phyloP scores from a whole-genome alignment of 2,888 invertebrate species.

The Lasius fuliginosus region DNA sequence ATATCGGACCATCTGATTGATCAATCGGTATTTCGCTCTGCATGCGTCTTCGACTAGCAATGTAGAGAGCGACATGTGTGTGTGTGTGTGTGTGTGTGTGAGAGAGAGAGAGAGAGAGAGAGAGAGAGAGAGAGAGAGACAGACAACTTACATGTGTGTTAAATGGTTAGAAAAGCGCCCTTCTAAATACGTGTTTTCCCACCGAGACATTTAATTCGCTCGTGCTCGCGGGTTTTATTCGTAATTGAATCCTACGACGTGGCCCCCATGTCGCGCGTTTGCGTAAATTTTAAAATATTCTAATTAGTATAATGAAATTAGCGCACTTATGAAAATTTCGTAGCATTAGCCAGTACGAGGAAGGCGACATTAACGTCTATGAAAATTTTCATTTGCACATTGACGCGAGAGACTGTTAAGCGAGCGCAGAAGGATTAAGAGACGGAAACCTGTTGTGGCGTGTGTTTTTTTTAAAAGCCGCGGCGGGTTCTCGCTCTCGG shows the following conservation, averaged over 20 bases:
- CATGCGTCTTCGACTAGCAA: not conserved
- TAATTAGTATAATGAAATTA: conserved; percentile 56
- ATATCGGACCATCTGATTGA: conserved; percentile 47
- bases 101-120: too few species aligned
- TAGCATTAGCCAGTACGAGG: conserved; percentile 33
- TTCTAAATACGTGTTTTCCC: conserved; percentile 42
- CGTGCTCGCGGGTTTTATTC: conserved; percentile 44
- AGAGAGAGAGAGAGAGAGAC: not conserved
- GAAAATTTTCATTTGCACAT: conserved; percentile 55
- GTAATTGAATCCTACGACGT: conserved; percentile 52
- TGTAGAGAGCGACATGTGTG: not conserved
- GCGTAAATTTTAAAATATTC: conserved; percentile 57
- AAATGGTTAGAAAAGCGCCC: conserved; percentile 18
- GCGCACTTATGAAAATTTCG: conserved; percentile 54
- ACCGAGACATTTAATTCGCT: conserved; percentile 51
- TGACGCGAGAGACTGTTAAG: conserved; percentile 60
- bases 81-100: too few species aligned
- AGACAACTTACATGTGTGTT: conserved; percentile 34
- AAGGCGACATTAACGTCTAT: conserved; percentile 42
- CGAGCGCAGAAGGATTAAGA: conserved; percentile 65
- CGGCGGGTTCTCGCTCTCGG: conserved; percentile 69
- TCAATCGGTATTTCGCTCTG: conserved; percentile 17
- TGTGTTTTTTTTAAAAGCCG: conserved; percentile 54
- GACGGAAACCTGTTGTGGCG: conserved; percentile 73
- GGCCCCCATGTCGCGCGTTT: conserved; percentile 41